phyloP scores from a whole-genome alignment of 2,888 invertebrate genomes.

The Latrodectus elegans region DNA sequence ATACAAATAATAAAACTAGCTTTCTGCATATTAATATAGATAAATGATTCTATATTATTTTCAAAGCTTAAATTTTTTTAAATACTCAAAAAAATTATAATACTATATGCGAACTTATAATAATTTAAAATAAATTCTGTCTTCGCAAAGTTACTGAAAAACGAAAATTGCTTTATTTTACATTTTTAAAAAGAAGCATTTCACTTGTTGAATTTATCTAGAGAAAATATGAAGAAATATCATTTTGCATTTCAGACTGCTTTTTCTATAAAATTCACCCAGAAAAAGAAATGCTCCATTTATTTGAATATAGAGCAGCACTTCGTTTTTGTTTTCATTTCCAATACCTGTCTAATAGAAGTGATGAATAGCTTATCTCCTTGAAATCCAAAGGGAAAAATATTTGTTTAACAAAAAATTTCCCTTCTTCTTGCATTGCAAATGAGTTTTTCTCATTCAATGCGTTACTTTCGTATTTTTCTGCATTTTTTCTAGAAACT shows the following conservation, averaged over 20 bases:
- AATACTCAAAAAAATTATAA: too few species aligned
- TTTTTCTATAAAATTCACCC: slow-evolving; percentile 16
- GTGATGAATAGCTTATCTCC: slow-evolving; percentile 50
- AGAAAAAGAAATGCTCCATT: slow-evolving; percentile 43
- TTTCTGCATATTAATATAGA: too few species aligned
- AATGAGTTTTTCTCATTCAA: slow-evolving; percentile 14
- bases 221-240: slow-evolving; percentile 53
- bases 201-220: slow-evolving; percentile 60
- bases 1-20: too few species aligned
- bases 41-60: too few species aligned
- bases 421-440: background rate
- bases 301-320: slow-evolving; percentile 49
- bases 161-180: too few species aligned
- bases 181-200: slow-evolving; percentile 3
- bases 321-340: slow-evolving; percentile 8
- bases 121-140: too few species aligned
- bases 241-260: slow-evolving; percentile 56
- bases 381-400: slow-evolving; percentile 34
- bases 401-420: slow-evolving; percentile 31
- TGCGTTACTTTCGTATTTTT: background rate
- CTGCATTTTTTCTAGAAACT: background rate
- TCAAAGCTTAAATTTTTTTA: too few species aligned
- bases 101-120: too few species aligned
- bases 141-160: too few species aligned
- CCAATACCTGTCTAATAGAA: slow-evolving; percentile 1